Conservation (phyloP, 2,888 invertebrate species). For the Melanotus villosus region DNA sequence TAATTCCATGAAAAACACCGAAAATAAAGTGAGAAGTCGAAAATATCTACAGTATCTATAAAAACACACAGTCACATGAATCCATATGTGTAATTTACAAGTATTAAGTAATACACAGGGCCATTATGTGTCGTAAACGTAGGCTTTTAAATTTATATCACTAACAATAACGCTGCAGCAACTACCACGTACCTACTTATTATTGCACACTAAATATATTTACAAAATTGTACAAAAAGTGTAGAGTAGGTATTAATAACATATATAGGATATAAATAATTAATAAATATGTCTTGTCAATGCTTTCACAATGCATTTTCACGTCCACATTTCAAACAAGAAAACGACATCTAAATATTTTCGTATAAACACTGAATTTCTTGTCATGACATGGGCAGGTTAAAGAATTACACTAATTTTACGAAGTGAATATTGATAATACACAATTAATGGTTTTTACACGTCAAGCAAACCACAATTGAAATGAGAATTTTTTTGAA, state of each 20-base stretch:
- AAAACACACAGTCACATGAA: constrained; percentile 36
- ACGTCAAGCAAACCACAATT: too few species aligned
- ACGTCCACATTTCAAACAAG: neutral
- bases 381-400: too few species aligned
- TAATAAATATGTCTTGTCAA: constrained; percentile 35
- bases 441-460: too few species aligned
- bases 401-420: too few species aligned
- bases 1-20: constrained; percentile 29
- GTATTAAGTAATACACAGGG: constrained; percentile 44
- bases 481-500: too few species aligned
- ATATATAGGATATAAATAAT: constrained; percentile 35
- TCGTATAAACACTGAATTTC: too few species aligned
- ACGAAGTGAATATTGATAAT: too few species aligned
- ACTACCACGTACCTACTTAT: constrained; percentile 32
- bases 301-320: constrained; percentile 6
- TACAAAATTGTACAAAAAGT: constrained; percentile 43
- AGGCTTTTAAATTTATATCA: constrained; percentile 41
- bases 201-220: constrained; percentile 44
- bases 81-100: constrained; percentile 37
- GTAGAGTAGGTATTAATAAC: constrained; percentile 42
- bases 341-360: too few species aligned
- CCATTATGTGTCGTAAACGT: constrained; percentile 43
- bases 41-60: constrained; percentile 44
- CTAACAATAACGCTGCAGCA: constrained; percentile 42
- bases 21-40: constrained; percentile 27